Conservation (phyloP, 2,797 vertebrate genomes). For the Merluccius polli region DNA sequence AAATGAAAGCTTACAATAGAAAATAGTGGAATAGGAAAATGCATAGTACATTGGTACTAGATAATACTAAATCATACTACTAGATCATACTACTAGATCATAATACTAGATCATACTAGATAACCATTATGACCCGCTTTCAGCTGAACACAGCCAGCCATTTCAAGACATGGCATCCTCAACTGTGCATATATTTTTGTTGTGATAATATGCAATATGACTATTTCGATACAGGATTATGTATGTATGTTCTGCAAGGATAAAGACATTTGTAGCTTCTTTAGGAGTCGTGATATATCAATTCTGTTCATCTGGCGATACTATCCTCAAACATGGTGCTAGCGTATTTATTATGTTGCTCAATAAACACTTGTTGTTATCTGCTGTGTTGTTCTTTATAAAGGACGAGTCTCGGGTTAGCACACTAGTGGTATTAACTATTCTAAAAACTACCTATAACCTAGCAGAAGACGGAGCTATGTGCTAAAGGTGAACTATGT, state of each 20-base stretch:
- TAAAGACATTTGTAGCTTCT: not conserved
- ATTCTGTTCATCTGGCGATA: not conserved
- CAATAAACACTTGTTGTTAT: constrained; percentile 22
- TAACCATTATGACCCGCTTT: not conserved
- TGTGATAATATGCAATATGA: not conserved
- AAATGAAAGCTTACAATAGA: not conserved
- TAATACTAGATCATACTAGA: not conserved
- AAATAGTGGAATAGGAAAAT: not conserved
- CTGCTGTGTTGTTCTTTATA: not conserved
- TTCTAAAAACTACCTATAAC: too few relatives aligned
- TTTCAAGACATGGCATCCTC: not conserved
- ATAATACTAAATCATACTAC: not conserved
- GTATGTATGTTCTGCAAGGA: not conserved
- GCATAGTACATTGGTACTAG: not conserved
- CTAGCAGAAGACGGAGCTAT: too few relatives aligned
- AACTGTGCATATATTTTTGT: not conserved
- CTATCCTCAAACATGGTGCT: not conserved
- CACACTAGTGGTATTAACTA: not conserved
- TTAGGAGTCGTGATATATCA: not conserved
- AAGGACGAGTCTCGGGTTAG: not conserved
- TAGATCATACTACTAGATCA: too few relatives aligned
- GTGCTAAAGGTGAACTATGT: not conserved
- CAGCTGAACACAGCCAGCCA: not conserved
- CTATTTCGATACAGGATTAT: not conserved
- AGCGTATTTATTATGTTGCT: constrained; percentile 2